These are phyloP conservation scores for Iselma pallidipennis DNA, from an alignment of 2,888 invertebrate genomes.

Conservation along the genomic window DNA sequence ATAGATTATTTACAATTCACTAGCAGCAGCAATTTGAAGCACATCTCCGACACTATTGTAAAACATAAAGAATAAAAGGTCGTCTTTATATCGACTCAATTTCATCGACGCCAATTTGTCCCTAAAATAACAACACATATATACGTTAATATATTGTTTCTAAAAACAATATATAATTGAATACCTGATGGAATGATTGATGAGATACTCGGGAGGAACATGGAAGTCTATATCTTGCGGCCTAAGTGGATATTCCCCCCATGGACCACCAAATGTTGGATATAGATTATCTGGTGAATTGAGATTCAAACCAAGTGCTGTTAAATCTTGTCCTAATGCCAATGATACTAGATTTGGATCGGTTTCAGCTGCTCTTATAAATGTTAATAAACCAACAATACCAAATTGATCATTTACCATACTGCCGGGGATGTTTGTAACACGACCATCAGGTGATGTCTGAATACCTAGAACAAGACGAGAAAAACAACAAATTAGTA, in stretches of 20 bases:
- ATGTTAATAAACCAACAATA: conserved; percentile 97
- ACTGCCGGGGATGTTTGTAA: conserved; percentile 96
- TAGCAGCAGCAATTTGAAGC: conserved; percentile 96
- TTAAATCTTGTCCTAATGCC: conserved; percentile 97
- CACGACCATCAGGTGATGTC: conserved; percentile 95
- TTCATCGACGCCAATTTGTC: conserved; percentile 95
- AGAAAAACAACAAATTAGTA: neutral
- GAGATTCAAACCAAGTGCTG: conserved; percentile 96
- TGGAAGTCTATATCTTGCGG: conserved; percentile 99
- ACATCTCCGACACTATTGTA: conserved; percentile 99
- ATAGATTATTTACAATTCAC: conserved; percentile 74
- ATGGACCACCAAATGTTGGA: conserved; percentile 98
- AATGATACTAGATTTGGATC: conserved; percentile 96
- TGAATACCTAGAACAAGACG: conserved; percentile 72
- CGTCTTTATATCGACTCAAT: conserved; percentile 97
- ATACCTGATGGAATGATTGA: conserved; percentile 88
- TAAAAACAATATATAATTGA: neutral
- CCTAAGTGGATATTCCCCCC: conserved; percentile 97
- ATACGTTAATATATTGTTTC: neutral
- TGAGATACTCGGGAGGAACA: conserved; percentile 98
- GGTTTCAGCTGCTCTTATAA: conserved; percentile 96
- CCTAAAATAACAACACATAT: conserved; percentile 54
- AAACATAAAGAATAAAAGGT: conserved; percentile 98
- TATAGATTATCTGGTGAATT: conserved; percentile 98
- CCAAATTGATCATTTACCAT: conserved; percentile 99